These are phyloP conservation scores for Brachylomia viminalis DNA, from an alignment of 2,888 invertebrate species.

Conservation along the genomic window DNA sequence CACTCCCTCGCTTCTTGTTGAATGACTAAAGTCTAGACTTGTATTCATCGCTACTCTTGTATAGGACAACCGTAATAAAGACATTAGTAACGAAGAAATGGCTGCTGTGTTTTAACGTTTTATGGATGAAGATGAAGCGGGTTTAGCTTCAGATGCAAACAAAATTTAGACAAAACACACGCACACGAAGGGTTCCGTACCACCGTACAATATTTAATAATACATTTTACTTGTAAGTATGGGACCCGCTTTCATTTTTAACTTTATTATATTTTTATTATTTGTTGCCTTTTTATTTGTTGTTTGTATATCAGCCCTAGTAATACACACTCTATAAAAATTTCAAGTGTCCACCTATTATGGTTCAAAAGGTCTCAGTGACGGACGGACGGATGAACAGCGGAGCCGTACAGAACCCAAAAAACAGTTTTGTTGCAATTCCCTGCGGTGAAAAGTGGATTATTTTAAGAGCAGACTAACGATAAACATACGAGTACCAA, in stretches of 20 bases:
- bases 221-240: no score
- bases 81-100: slow-evolving; percentile 3
- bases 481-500: slow-evolving; percentile 8
- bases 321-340: no score
- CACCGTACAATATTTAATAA: no score
- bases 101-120: no score
- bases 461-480: slow-evolving; percentile 37
- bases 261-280: no score
- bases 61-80: neutral
- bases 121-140: neutral
- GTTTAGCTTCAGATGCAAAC: neutral
- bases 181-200: no score
- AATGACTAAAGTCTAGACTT: slow-evolving; percentile 7
- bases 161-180: neutral
- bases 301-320: no score
- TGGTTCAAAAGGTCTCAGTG: no score
- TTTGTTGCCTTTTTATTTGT: no score
- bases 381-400: no score
- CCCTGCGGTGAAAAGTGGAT: neutral
- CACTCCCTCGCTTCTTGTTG: neutral
- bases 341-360: no score
- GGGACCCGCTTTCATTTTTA: no score
- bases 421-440: neutral
- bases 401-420: neutral
- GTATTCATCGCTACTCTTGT: neutral